Conservation (phyloP, 2,888 invertebrate genomes). For the Pseudanteris insignis region DNA sequence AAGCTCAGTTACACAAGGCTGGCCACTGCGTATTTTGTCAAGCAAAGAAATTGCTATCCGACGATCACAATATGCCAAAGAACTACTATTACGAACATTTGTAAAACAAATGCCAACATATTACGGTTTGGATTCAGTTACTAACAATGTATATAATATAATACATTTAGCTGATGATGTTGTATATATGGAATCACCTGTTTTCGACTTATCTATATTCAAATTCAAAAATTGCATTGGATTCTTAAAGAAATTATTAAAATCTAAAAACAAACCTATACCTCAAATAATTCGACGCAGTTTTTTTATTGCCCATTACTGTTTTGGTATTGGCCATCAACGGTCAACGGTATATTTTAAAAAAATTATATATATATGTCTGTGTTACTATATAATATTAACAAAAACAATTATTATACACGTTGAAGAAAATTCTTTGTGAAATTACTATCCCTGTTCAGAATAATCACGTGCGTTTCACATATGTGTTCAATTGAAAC, state of each 20-base stretch:
- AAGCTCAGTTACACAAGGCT: no score
- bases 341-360: no score
- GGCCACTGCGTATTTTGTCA: slow-evolving; percentile 34
- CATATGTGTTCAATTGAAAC: no score
- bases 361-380: no score
- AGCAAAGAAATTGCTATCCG: slow-evolving; percentile 15
- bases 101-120: slow-evolving; percentile 36
- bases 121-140: slow-evolving; percentile 41
- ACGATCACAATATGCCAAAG: slow-evolving; percentile 23
- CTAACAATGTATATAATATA: slow-evolving; percentile 35
- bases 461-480: no score
- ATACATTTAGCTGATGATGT: slow-evolving; percentile 33
- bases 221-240: slow-evolving; percentile 44
- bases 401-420: no score
- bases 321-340: no score
- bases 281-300: slow-evolving; percentile 11
- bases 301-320: no score
- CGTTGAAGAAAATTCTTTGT: no score
- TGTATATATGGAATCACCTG: slow-evolving; percentile 7
- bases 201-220: slow-evolving; percentile 15
- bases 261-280: slow-evolving; percentile 11
- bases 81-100: slow-evolving; percentile 31
- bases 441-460: no score
- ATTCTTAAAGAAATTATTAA: slow-evolving; percentile 30
- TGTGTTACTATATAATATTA: no score